Conservation (phyloP, 1,140 invertebrate genomes). For the Leguminivora glycinivorella region DNA sequence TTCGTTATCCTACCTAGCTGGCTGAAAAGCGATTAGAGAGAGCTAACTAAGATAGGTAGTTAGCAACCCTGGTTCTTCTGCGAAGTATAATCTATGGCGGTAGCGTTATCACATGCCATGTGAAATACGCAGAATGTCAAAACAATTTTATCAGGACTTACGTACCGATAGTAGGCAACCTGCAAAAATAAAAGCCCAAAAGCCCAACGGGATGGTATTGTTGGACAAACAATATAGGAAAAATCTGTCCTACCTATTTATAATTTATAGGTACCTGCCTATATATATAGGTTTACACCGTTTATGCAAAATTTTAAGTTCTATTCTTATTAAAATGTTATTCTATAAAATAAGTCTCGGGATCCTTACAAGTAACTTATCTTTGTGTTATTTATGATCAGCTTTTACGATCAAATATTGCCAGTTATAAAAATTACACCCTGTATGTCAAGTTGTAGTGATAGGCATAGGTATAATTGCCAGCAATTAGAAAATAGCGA, state of each 20-base stretch:
- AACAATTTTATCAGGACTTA: not conserved
- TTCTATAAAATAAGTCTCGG: too few species aligned
- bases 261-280: too few species aligned
- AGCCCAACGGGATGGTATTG: not conserved
- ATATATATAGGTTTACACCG: too few species aligned
- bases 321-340: too few species aligned
- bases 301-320: too few species aligned
- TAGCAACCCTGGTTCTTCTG: not conserved
- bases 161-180: not conserved
- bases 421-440: too few species aligned
- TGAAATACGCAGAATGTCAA: slow-evolving; percentile 14
- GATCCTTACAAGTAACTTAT: too few species aligned
- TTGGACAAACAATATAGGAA: not conserved
- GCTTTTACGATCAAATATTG: too few species aligned
- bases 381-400: too few species aligned
- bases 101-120: not conserved
- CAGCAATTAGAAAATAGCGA: not conserved
- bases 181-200: not conserved
- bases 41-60: too few species aligned
- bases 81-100: not conserved
- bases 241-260: not conserved
- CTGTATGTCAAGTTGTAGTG: not conserved
- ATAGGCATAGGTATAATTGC: not conserved
- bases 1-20: too few species aligned
- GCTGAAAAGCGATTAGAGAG: too few species aligned